Evolutionary conservation across 2,113 vertebrate genomes (phyloP).

Genomic region (Hylia prasina): DNA sequence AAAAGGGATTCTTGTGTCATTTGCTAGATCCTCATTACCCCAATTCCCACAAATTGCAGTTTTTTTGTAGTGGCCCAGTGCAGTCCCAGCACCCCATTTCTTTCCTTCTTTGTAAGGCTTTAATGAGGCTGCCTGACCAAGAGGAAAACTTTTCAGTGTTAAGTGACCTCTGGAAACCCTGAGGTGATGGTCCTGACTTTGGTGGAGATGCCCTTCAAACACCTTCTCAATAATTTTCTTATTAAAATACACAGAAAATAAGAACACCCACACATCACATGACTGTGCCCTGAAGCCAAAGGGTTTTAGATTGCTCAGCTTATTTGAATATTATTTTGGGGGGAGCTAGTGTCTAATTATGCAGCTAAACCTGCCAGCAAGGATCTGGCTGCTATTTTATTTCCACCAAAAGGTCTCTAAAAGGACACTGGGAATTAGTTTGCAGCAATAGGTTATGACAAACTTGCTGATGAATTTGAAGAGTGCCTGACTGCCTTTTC

Average conservation of each 20-base stretch:
- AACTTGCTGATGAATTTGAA: background rate
- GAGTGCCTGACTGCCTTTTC: background rate
- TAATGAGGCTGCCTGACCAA: background rate
- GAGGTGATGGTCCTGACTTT: background rate
- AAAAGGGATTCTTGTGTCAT: background rate
- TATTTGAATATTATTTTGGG: background rate
- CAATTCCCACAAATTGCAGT: accelerated
- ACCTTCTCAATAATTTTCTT: background rate
- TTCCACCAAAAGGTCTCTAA: background rate
- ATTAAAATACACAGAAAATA: background rate
- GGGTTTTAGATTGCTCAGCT: background rate
- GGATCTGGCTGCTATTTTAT: background rate
- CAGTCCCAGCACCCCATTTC: background rate
- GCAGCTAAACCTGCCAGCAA: background rate
- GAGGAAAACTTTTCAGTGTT: background rate
- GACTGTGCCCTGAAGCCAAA: background rate
- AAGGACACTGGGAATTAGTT: background rate
- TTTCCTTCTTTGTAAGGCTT: background rate
- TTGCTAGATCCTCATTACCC: background rate
- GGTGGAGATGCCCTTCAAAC: background rate
- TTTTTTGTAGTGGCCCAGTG: too few species aligned
- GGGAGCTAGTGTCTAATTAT: background rate
- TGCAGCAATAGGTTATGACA: background rate
- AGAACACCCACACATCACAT: background rate
- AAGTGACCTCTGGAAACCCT: background rate